Percentiles rank a stretch among this genome's conserved stretches.
phyloP scores from a whole-genome alignment of 2,797 vertebrate species.

The Octomys mimax region DNA sequence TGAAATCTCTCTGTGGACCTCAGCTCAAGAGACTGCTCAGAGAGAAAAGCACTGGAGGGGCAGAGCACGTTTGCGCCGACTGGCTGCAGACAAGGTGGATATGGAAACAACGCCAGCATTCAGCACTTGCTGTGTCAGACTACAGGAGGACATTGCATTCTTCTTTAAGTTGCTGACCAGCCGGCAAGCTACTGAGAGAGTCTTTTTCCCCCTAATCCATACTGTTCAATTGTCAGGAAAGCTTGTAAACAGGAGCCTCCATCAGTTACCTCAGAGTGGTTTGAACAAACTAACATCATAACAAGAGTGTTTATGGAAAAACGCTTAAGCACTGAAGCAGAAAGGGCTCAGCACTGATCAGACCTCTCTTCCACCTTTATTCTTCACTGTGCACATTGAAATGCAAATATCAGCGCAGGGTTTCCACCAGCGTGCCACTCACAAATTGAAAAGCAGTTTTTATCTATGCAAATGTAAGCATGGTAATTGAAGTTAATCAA shows the following conservation, averaged over 20 bases:
- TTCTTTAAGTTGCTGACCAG: constrained; percentile 58
- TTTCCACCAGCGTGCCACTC: constrained; percentile 99
- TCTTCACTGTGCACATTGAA: constrained; percentile 99
- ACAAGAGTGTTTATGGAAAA: constrained; percentile 98
- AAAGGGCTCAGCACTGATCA: constrained; percentile 99
- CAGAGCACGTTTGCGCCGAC: background rate
- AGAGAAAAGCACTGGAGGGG: background rate
- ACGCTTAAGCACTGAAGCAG: constrained; percentile 96
- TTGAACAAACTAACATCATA: constrained; percentile 96
- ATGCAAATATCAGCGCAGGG: constrained; percentile 99
- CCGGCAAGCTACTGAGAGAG: constrained; percentile 14
- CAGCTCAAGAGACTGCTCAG: background rate
- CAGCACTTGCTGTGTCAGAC: constrained; percentile 34
- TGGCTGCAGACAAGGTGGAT: background rate
- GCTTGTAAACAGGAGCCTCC: constrained; percentile 94
- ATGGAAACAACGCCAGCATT: constrained; percentile 32
- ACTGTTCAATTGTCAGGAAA: constrained; percentile 90
- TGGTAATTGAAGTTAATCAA: constrained; percentile 99
- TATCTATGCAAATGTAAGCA: constrained; percentile 99
- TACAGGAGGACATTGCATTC: constrained; percentile 13
- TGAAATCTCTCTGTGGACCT: background rate
- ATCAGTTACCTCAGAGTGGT: constrained; percentile 91
- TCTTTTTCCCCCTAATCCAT: constrained; percentile 80
- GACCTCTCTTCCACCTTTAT: constrained; percentile 99
- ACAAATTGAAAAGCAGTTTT: constrained; percentile 99